Evolutionary conservation across 2,888 invertebrate species (phyloP), one percentile per base, ranked within the genome.

Genomic region (Stenolophus ochropezus): DNA sequence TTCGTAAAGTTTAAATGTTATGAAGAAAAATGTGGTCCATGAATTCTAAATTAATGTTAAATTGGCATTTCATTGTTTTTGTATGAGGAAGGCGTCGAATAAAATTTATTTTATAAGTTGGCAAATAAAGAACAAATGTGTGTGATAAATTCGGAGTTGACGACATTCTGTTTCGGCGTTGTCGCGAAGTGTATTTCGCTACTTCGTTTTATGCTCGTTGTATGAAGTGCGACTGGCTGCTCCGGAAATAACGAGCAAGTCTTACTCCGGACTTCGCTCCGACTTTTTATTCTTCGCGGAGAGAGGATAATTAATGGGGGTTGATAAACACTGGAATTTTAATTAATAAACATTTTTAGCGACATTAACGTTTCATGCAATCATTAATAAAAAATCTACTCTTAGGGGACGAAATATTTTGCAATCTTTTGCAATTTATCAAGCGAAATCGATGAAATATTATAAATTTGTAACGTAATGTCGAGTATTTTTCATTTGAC

Each of bases 91-190:
- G 33, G 1, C 11, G 33, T 42, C 11, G 33, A 79, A 79, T 79
- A 79, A 79, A 79, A 69, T 79, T 79, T 79, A 79, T 69, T 79
- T 79, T 79, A 76, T 76, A 56, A 76, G 18, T 56, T 23, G 42
- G 33, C 76, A 76, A 76, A 76, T 76, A 75, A 75, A 33, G 27
- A 42, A 58, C 33, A 76, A 58, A 76, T 58, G 49, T 76, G 58
- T 76, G 58, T 76, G n/a, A 76, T 76, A 76, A 76, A 76, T 58
- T 76, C 56, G 27, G 16, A 76, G 33, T 58, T 76, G 76, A 76
- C 56, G 76, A 76, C 74, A 75, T 51, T 33, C 27, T 69, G 47
- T 69, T 69, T 65, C 27, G 25, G 33, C 27, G 14, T 18, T 69
- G 33, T 69, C 47, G 69, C 47, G 42, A 23, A n/a, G n/a, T 25